phyloP scores from a whole-genome alignment of 2,113 vertebrate genomes.

The Microtus oregoni region DNA sequence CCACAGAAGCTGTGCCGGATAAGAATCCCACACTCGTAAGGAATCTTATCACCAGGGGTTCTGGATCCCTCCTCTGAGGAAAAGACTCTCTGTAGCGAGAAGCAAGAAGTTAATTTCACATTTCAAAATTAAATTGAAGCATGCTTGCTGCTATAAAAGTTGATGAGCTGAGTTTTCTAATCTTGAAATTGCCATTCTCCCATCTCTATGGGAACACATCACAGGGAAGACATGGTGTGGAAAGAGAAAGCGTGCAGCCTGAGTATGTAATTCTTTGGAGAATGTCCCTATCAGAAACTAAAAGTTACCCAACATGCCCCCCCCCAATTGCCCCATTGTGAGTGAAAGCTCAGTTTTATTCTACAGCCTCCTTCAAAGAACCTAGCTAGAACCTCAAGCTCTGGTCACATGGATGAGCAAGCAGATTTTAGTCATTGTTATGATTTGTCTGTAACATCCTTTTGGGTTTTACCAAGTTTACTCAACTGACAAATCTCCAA shows the following conservation, averaged over 20 bases:
- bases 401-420: background rate
- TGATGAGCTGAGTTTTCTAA: conserved; percentile 59
- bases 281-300: conserved; percentile 49
- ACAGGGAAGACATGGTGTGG: conserved; percentile 13
- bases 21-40: conserved; percentile 46
- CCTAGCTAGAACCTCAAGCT: background rate
- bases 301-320: background rate
- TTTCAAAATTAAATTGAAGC: conserved; percentile 72
- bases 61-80: conserved; percentile 47
- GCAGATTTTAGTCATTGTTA: background rate
- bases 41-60: background rate
- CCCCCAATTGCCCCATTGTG: background rate
- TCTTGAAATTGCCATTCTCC: conserved; percentile 45
- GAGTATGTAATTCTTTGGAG: background rate
- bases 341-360: conserved; percentile 2
- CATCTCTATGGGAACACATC: background rate
- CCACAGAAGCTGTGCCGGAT: conserved; percentile 45
- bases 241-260: background rate
- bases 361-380: background rate
- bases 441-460: background rate
- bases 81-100: conserved; percentile 11
- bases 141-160: conserved; percentile 55
- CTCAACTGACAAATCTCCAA: background rate
- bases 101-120: conserved; percentile 64
- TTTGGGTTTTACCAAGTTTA: background rate